Evolutionary conservation across 1,140 invertebrate genomes (phyloP).

Genomic region (Habropoda laboriosa): DNA sequence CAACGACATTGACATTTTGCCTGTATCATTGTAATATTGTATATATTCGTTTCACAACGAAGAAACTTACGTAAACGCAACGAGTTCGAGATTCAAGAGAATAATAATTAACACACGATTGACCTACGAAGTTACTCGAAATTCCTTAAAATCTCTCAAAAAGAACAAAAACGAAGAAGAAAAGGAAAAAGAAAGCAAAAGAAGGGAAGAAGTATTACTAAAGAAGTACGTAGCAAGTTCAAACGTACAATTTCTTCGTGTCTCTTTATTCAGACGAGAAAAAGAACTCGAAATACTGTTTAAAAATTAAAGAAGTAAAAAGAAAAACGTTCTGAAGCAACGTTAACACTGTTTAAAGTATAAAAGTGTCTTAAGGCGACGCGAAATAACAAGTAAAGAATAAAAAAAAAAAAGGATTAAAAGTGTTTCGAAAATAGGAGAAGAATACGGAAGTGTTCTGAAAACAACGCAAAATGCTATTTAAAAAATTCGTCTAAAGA

Average conservation of each 20-base stretch:
- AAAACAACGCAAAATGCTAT: neutral
- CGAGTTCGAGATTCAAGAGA: slow-evolving; percentile 20
- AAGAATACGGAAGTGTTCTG: neutral
- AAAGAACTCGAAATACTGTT: too few species aligned
- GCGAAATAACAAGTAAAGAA: too few species aligned
- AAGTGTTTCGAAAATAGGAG: too few species aligned
- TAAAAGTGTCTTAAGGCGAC: too few species aligned
- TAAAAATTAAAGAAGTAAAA: too few species aligned
- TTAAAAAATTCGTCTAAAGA: neutral
- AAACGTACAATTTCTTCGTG: too few species aligned
- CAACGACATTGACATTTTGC: neutral
- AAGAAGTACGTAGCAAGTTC: slow-evolving; percentile 1
- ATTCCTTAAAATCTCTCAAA: neutral
- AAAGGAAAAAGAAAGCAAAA: too few species aligned
- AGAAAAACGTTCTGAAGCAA: too few species aligned
- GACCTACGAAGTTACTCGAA: slow-evolving; percentile 14
- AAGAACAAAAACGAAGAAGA: too few species aligned
- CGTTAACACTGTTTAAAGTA: too few species aligned
- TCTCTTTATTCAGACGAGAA: too few species aligned
- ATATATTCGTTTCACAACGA: slow-evolving; percentile 41
- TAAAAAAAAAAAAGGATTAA: too few species aligned
- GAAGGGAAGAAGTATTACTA: neutral
- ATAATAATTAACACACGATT: slow-evolving; percentile 49
- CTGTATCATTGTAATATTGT: neutral
- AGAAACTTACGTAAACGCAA: neutral